Conservation (phyloP, 2,888 invertebrate genomes). For the Thera obeliscata region DNA sequence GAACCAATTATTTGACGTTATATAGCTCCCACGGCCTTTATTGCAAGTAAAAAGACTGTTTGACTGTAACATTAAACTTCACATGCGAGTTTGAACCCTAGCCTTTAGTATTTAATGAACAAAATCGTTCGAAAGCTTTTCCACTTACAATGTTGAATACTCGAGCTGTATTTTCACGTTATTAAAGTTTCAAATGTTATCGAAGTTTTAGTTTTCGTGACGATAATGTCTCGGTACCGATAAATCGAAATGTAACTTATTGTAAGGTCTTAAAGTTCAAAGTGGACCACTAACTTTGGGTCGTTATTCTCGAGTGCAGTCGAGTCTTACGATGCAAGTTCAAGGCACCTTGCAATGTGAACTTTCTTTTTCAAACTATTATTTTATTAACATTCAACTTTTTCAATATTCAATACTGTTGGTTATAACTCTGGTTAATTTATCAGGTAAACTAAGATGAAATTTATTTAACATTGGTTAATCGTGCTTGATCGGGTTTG, state of each 20-base stretch:
- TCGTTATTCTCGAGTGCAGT: conserved; percentile 25
- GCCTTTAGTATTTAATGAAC: not conserved
- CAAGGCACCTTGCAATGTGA: conserved; percentile 1
- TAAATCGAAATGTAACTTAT: conserved; percentile 26
- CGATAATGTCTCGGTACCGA: conserved; percentile 33
- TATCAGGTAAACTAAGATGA: too few relatives aligned
- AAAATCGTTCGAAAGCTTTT: conserved; percentile 1
- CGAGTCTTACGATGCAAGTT: conserved; percentile 21
- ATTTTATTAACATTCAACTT: conserved; percentile 3
- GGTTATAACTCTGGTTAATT: not conserved
- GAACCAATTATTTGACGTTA: conserved; percentile 43
- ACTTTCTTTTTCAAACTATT: conserved; percentile 2
- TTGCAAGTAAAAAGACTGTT: conserved; percentile 38
- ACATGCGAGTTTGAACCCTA: conserved; percentile 18
- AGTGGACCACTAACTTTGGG: conserved; percentile 15
- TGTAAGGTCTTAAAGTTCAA: conserved; percentile 24
- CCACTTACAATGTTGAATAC: conserved; percentile 33
- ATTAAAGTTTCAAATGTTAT: conserved; percentile 45
- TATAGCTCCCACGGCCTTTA: conserved; percentile 25
- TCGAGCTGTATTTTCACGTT: conserved; percentile 42
- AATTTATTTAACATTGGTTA: too few relatives aligned
- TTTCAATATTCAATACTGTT: not conserved
- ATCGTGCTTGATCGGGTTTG: too few relatives aligned
- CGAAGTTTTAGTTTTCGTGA: conserved; percentile 42
- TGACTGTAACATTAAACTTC: conserved; percentile 11